Conservation (phyloP, 2,113 vertebrate species). For the Eulemur rufifrons region DNA sequence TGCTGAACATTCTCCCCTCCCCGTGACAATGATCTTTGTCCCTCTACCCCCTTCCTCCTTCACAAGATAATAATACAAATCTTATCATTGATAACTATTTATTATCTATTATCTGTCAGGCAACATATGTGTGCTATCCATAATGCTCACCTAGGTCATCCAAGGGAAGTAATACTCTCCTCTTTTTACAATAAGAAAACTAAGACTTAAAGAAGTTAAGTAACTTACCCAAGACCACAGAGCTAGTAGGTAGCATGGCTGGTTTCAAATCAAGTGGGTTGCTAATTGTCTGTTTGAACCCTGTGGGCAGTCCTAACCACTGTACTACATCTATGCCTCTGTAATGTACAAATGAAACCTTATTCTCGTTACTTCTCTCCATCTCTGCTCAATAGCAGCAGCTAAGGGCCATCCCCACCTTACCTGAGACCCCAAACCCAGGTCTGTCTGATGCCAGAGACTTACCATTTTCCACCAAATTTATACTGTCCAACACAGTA, state of each 20-base stretch:
- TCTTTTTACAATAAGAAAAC: background rate
- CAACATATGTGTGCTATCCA: background rate
- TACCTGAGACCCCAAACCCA: background rate
- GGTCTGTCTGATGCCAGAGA: background rate
- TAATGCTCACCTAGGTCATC: background rate
- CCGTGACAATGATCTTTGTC: background rate
- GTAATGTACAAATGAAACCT: background rate
- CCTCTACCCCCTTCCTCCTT: background rate
- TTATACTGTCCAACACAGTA: background rate
- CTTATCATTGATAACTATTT: background rate
- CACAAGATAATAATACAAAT: background rate
- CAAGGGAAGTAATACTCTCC: background rate
- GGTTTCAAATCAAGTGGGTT: background rate
- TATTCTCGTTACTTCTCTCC: background rate
- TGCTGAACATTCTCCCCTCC: background rate
- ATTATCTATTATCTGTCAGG: background rate
- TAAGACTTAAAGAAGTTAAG: background rate
- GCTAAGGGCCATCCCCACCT: background rate
- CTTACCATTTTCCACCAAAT: background rate
- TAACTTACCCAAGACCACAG: background rate
- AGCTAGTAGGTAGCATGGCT: background rate
- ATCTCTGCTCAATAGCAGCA: background rate
- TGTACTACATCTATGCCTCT: background rate
- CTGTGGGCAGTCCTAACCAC: background rate
- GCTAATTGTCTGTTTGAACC: background rate